Conservation (phyloP, 2,888 invertebrate genomes). For the Yponomeuta cagnagella region DNA sequence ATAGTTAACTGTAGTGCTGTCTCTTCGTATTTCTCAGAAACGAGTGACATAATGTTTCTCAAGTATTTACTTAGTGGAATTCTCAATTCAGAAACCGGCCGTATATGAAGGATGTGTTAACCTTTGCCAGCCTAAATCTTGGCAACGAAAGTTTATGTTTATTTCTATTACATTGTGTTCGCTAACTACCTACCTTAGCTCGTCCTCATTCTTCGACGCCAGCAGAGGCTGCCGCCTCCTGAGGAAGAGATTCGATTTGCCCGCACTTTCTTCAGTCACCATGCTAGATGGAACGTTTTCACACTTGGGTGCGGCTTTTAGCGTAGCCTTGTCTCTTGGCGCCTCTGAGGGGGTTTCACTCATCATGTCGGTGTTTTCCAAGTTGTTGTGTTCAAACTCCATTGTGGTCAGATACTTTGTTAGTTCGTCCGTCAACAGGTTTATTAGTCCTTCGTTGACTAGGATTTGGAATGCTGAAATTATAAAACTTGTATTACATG, state of each 20-base stretch:
- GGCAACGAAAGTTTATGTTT: too few relatives aligned
- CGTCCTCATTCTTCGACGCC: constrained; percentile 46
- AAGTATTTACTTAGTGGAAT: too few relatives aligned
- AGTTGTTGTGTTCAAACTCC: constrained; percentile 55
- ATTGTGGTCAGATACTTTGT: constrained; percentile 53
- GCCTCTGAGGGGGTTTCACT: neutral
- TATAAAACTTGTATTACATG: constrained; percentile 21
- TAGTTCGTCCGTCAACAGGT: constrained; percentile 57
- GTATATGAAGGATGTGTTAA: too few relatives aligned
- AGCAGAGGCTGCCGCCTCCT: constrained; percentile 42
- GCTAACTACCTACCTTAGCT: constrained; percentile 26
- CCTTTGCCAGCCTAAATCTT: too few relatives aligned
- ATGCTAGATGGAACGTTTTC: neutral
- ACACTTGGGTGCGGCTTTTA: neutral
- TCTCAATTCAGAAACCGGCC: too few relatives aligned
- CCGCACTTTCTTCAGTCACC: constrained; percentile 16
- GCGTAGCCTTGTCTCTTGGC: constrained; percentile 12
- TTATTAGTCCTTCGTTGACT: constrained; percentile 61
- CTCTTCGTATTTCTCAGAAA: too few relatives aligned
- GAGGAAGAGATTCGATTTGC: constrained; percentile 39
- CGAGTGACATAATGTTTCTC: too few relatives aligned
- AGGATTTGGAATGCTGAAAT: constrained; percentile 63
- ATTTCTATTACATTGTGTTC: too few relatives aligned
- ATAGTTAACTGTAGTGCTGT: too few relatives aligned
- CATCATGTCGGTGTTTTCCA: constrained; percentile 24